These are phyloP conservation scores for Puma concolor DNA, from an alignment of 2,113 vertebrate genomes.

Conservation along the genomic window DNA sequence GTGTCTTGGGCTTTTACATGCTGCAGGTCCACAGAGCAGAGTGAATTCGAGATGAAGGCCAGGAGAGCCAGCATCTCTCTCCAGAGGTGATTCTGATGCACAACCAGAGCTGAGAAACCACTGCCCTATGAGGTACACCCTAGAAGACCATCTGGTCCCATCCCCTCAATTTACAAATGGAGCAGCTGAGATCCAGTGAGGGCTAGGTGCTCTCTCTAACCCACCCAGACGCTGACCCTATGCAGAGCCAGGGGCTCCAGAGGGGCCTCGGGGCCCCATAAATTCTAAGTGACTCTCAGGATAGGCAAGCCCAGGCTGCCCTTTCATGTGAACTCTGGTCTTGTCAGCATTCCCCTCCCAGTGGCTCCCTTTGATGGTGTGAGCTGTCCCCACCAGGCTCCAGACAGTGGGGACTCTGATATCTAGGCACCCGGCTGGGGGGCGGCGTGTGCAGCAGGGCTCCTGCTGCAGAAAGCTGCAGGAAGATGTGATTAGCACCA, in stretches of 20 bases:
- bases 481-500: not conserved
- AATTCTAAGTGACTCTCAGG: not conserved
- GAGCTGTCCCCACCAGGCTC: not conserved
- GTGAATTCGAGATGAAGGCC: not conserved
- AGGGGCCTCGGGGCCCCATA: not conserved
- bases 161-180: not conserved
- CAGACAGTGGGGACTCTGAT: not conserved
- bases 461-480: not conserved
- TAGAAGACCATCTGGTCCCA: not conserved
- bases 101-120: not conserved
- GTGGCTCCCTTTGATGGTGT: not conserved
- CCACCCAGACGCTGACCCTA: not conserved
- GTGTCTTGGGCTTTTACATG: not conserved
- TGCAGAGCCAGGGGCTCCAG: not conserved
- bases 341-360: fast-evolving
- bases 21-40: not conserved
- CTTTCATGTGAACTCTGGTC: not conserved
- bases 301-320: not conserved
- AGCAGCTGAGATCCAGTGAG: not conserved
- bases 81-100: not conserved
- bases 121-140: no score
- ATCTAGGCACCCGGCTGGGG: fast-evolving
- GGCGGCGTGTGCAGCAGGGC: fast-evolving
- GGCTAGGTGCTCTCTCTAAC: not conserved
- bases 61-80: not conserved